A percentile compares a stretch with the other conserved stretches of the same genome.
These are phyloP conservation scores for Amphiprion clarkii DNA, from an alignment of 2,797 vertebrate species.

Conservation along the genomic window DNA sequence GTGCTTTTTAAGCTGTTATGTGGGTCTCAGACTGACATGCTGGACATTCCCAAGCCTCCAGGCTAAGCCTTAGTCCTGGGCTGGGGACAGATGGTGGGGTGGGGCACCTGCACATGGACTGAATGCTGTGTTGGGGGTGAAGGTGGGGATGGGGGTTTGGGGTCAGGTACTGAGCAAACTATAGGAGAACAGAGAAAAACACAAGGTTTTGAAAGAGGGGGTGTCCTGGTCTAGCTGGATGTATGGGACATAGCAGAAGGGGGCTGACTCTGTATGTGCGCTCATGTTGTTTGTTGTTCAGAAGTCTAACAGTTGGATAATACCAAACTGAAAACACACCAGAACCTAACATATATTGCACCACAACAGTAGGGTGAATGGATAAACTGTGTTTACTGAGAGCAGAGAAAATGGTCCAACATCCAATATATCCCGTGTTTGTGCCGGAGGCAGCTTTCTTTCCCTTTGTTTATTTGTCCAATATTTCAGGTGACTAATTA, in stretches of 20 bases:
- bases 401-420: not conserved
- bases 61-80: not conserved
- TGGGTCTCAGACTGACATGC: conserved; percentile 28
- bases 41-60: conserved; percentile 34
- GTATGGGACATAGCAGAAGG: not conserved
- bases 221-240: not conserved
- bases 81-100: not conserved
- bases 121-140: not conserved
- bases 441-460: conserved; percentile 1
- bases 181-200: too few species aligned
- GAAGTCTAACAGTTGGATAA: conserved; percentile 5
- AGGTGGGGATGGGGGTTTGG: not conserved
- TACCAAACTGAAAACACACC: not conserved
- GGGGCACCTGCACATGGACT: not conserved
- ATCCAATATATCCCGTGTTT: conserved; percentile 1
- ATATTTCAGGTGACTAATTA: not conserved
- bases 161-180: too few species aligned
- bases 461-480: conserved; percentile 11
- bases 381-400: conserved; percentile 5
- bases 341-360: not conserved
- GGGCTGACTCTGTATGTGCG: not conserved
- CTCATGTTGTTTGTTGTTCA: not conserved
- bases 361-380: not conserved
- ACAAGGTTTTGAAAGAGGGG: not conserved
- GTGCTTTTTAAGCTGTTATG: conserved; percentile 43